phyloP scores from a whole-genome alignment of 53 echinoderm and acorn worm genomes.

The Hippasteria phrygiana region DNA sequence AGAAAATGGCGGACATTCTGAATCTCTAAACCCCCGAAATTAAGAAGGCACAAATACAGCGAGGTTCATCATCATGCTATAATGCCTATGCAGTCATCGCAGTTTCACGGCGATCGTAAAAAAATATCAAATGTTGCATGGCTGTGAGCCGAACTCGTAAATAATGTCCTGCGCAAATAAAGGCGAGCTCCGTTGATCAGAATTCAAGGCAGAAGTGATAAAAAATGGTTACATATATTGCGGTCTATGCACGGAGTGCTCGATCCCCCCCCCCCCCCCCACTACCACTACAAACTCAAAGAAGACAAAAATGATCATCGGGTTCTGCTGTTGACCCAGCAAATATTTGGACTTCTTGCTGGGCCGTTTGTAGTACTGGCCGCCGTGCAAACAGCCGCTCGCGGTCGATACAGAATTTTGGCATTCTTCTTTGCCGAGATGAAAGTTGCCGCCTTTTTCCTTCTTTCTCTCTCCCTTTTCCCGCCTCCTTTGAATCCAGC shows the following conservation, averaged over 20 bases:
- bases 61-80: background rate
- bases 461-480: background rate
- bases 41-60: background rate
- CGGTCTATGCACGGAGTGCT: background rate
- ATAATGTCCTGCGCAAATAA: constrained; percentile 13
- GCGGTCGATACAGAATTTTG: constrained; percentile 14
- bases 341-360: constrained; percentile 42
- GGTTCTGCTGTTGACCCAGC: constrained; percentile 32
- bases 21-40: background rate
- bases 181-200: background rate
- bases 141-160: constrained; percentile 13
- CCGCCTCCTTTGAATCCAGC: constrained; percentile 5
- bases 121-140: background rate
- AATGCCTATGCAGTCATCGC: constrained; percentile 2
- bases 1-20: background rate
- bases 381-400: constrained; percentile 34
- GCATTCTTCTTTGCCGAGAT: constrained; percentile 8
- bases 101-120: constrained; percentile 40
- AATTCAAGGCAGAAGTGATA: constrained; percentile 32
- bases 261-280: background rate
- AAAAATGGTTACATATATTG: background rate
- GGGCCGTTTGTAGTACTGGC: constrained; percentile 43
- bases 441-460: constrained; percentile 54
- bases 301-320: constrained; percentile 22
- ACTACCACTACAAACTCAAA: background rate